Percentiles rank a stretch among this genome's conserved stretches.
Evolutionary conservation across 2,888 invertebrate genomes (phyloP).

Genomic region (Himalopsyche anomala): DNA sequence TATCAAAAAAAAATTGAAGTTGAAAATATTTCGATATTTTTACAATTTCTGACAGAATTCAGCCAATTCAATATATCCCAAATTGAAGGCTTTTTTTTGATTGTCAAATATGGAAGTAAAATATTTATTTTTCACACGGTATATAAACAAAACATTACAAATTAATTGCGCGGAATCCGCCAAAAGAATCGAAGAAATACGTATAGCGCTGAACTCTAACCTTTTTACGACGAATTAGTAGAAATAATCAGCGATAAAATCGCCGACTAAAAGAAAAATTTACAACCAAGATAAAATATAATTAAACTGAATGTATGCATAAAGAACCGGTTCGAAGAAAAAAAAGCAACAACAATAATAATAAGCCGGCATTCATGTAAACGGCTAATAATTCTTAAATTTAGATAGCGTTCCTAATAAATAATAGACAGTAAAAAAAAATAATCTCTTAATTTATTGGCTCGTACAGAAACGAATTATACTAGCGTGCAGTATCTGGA

Average conservation of each 20-base stretch:
- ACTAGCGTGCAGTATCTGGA: neutral
- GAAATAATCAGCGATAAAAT: constrained; percentile 13
- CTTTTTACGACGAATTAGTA: constrained; percentile 6
- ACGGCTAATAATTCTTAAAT: neutral
- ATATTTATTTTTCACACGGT: no score
- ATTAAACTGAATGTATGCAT: neutral
- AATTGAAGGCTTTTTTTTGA: no score
- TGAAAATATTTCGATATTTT: no score
- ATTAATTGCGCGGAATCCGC: no score
- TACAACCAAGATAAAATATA: constrained; percentile 22
- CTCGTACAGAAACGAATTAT: neutral
- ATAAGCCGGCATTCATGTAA: constrained; percentile 7
- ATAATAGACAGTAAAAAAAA: neutral
- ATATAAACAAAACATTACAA: no score
- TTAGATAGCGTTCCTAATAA: neutral
- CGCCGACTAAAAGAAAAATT: neutral
- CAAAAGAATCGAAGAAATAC: no score
- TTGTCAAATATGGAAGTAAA: no score
- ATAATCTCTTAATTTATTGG: constrained; percentile 5
- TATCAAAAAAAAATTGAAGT: no score
- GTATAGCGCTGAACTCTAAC: neutral
- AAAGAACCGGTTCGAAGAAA: neutral
- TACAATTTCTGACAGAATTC: no score
- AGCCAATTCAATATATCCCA: no score
- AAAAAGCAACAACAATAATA: neutral